Conservation (phyloP, 2,797 vertebrate species). For the Hybognathus amarus region DNA sequence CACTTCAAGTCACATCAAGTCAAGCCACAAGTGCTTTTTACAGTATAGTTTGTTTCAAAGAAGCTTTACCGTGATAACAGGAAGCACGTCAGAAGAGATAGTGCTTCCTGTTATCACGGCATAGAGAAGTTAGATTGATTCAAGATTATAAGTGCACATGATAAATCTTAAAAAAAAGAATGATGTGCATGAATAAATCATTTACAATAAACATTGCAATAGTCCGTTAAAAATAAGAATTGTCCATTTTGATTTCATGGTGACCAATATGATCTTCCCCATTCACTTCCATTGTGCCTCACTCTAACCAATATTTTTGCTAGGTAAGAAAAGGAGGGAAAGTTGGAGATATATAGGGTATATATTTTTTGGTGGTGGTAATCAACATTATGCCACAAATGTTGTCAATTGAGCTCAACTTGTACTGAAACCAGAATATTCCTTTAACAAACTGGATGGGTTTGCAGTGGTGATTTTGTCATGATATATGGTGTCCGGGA, state of each 20-base stretch:
- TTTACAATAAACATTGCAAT: not conserved
- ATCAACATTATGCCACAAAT: not conserved
- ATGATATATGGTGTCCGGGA: constrained; percentile 8
- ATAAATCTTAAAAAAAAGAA: not conserved
- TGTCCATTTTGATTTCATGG: not conserved
- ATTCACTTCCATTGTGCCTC: not conserved
- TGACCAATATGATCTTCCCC: too few relatives aligned
- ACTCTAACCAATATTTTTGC: not conserved
- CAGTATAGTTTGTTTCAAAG: too few relatives aligned
- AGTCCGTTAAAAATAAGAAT: not conserved
- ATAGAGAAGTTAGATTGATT: not conserved
- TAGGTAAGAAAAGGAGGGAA: not conserved
- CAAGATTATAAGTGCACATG: not conserved
- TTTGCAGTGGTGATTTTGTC: constrained; percentile 15
- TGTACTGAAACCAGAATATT: constrained; percentile 12
- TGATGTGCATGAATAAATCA: not conserved
- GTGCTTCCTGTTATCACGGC: too few relatives aligned
- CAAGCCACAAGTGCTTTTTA: too few relatives aligned
- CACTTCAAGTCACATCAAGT: too few relatives aligned
- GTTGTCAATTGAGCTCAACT: not conserved
- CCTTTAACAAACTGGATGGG: constrained; percentile 5
- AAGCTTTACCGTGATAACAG: too few relatives aligned
- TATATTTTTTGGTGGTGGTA: not conserved
- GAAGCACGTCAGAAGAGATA: not conserved
- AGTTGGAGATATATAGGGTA: not conserved